Evolutionary conservation across 2,113 vertebrate species (phyloP).

Genomic region (Lagopus muta): DNA sequence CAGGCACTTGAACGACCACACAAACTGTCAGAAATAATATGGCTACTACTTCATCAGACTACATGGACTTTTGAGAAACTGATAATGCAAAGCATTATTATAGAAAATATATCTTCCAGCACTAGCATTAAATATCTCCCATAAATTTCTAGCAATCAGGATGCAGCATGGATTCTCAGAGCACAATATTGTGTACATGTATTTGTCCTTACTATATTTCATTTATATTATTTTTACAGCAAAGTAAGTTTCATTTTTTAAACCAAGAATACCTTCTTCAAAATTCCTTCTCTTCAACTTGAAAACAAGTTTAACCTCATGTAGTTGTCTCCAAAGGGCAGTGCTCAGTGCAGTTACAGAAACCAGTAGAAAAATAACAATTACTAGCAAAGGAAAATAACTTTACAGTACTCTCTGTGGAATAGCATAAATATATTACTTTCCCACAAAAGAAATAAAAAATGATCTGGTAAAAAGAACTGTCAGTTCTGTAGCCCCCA

Average conservation of each 20-base stretch:
- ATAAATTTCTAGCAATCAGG: not conserved
- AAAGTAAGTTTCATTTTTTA: not conserved
- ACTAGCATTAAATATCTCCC: not conserved
- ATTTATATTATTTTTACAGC: not conserved
- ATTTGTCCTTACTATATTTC: not conserved
- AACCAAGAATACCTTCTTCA: not conserved
- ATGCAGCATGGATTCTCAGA: not conserved
- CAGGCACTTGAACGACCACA: not conserved
- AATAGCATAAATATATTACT: not conserved
- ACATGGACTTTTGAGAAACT: not conserved
- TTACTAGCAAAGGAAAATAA: not conserved
- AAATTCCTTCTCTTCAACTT: not conserved
- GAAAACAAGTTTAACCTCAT: not conserved
- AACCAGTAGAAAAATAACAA: not conserved
- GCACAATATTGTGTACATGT: accelerated
- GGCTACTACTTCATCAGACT: not conserved
- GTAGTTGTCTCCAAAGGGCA: not conserved
- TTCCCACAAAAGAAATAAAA: not conserved
- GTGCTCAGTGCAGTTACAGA: not conserved
- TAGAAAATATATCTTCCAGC: not conserved
- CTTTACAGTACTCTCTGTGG: not conserved
- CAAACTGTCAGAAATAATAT: not conserved
- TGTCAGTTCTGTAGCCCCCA: not conserved
- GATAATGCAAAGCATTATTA: not conserved
- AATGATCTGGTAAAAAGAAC: not conserved